phyloP scores from a whole-genome alignment of 2,113 vertebrate genomes.

The Brachirus orientalis region DNA sequence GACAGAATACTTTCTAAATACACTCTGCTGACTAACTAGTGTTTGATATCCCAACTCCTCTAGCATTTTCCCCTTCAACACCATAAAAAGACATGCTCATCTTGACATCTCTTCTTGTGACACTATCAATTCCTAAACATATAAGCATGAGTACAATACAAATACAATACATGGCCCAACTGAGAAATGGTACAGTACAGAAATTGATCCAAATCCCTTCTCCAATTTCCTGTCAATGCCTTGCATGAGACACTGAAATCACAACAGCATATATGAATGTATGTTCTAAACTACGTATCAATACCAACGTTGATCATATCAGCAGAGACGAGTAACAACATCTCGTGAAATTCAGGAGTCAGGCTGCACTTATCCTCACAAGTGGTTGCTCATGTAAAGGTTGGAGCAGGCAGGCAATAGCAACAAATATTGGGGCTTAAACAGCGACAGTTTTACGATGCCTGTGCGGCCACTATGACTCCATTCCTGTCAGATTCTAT shows the following conservation, averaged over 20 bases:
- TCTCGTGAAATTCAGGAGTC: slow-evolving; percentile 2
- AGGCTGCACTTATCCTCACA: slow-evolving; percentile 11
- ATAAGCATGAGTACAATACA: slow-evolving; percentile 3
- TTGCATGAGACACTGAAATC: not conserved
- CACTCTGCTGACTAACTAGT: too few species aligned
- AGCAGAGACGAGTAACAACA: slow-evolving; percentile 28
- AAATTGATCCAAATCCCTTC: too few species aligned
- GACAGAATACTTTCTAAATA: slow-evolving; percentile 6
- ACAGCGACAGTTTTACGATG: slow-evolving; percentile 75
- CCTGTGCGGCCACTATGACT: slow-evolving; percentile 69
- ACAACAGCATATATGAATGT: not conserved
- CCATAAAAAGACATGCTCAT: not conserved
- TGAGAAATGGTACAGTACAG: too few species aligned
- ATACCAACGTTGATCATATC: not conserved
- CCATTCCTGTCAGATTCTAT: slow-evolving; percentile 76
- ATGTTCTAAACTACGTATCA: not conserved
- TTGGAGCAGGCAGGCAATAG: slow-evolving; percentile 65
- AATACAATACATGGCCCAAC: not conserved
- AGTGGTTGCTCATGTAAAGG: slow-evolving; percentile 30
- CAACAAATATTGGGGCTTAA: slow-evolving; percentile 75
- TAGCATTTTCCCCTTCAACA: not conserved
- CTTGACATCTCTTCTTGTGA: not conserved
- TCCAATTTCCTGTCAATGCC: not conserved
- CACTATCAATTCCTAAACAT: not conserved
- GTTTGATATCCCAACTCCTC: slow-evolving; percentile 3